These are phyloP conservation scores for Tipula vernalis DNA, from an alignment of 2,888 invertebrate species.

Conservation along the genomic window DNA sequence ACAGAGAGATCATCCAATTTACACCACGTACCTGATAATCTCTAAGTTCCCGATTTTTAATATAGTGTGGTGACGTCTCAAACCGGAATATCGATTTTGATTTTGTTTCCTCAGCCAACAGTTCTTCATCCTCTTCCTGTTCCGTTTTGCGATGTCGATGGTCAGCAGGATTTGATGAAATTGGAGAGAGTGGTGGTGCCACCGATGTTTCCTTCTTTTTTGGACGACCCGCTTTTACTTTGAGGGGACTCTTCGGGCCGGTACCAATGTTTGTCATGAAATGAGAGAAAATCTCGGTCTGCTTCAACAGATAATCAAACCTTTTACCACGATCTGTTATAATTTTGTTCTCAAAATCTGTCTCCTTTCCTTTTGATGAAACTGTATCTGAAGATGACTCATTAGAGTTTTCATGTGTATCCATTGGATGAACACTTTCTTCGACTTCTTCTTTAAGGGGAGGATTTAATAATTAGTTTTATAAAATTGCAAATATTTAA, in stretches of 20 bases:
- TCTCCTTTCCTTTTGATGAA: constrained; percentile 51
- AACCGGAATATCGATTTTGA: constrained; percentile 74
- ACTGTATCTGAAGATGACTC: constrained; percentile 53
- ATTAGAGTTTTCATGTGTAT: constrained; percentile 62
- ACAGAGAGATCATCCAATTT: constrained; percentile 99
- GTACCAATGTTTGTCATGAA: constrained; percentile 74
- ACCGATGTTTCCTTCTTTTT: constrained; percentile 39
- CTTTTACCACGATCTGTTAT: constrained; percentile 84
- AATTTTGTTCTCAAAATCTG: constrained; percentile 76
- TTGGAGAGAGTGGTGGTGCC: constrained; percentile 12
- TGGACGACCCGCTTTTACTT: constrained; percentile 78
- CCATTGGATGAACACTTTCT: constrained; percentile 47
- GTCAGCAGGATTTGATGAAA: constrained; percentile 21
- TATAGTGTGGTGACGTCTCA: constrained; percentile 80
- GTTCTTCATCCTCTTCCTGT: constrained; percentile 97
- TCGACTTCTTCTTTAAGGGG: constrained; percentile 30
- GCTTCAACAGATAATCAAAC: constrained; percentile 92
- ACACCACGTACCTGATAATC: constrained; percentile 97
- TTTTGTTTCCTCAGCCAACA: constrained; percentile 82
- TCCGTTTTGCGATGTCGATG: constrained; percentile 96
- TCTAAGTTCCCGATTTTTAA: constrained; percentile 86
- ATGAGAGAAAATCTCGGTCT: constrained; percentile 97
- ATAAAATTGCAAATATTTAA: not conserved
- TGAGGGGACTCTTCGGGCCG: constrained; percentile 63
- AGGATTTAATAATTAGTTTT: not conserved